These are phyloP conservation scores for Apis dorsata DNA, from an alignment of 1,140 invertebrate species.

Conservation along the genomic window DNA sequence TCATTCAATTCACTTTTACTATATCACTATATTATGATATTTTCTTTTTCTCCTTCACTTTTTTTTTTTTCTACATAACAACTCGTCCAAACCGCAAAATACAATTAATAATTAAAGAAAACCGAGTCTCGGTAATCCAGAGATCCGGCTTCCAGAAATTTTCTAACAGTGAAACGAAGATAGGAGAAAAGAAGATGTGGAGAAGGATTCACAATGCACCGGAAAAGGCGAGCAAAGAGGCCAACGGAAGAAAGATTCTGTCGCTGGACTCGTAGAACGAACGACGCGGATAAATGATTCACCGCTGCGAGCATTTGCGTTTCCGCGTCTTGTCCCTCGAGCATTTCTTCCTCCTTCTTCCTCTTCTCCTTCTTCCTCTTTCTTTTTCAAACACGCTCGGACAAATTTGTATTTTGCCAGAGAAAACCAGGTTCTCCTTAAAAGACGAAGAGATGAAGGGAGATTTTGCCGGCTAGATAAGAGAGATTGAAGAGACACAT, in stretches of 20 bases:
- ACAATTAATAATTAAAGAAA: slow-evolving; percentile 3
- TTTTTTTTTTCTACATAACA: neutral
- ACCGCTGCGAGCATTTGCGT: slow-evolving; percentile 24
- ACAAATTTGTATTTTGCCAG: slow-evolving; percentile 30
- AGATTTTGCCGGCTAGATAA: neutral
- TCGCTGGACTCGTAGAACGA: slow-evolving; percentile 5
- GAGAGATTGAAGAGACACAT: neutral
- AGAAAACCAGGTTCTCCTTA: neutral
- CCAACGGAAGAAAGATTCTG: slow-evolving; percentile 15
- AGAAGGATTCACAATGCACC: neutral
- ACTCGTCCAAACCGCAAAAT: neutral
- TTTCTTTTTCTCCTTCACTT: neutral
- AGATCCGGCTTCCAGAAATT: neutral
- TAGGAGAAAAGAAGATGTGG: neutral
- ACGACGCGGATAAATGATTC: slow-evolving; percentile 46
- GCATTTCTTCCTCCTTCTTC: neutral
- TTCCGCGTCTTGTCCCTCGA: slow-evolving; percentile 29
- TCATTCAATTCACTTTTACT: neutral
- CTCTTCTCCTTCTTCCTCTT: neutral
- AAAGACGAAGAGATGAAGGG: neutral
- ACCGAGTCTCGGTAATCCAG: neutral
- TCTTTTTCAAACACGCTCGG: slow-evolving; percentile 3
- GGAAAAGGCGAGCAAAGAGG: slow-evolving; percentile 11
- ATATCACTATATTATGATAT: neutral
- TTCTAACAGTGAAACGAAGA: neutral